Conservation (phyloP, 2,797 vertebrate genomes). For the Champsocephalus esox region DNA sequence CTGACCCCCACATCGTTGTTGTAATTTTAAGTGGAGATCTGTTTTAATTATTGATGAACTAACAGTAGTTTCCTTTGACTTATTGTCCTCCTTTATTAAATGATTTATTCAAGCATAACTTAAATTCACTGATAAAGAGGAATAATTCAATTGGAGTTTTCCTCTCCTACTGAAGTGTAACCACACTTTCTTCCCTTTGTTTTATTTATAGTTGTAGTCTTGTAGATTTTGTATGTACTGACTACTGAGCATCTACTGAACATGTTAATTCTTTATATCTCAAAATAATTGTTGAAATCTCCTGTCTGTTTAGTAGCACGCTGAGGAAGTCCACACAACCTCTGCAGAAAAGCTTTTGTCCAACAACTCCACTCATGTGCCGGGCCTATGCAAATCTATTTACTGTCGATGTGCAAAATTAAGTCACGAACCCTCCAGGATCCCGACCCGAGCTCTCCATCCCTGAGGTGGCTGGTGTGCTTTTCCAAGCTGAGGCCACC, state of each 20-base stretch:
- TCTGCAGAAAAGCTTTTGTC: conserved; percentile 27
- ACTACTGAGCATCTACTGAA: conserved; percentile 1
- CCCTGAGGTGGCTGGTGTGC: conserved; percentile 53
- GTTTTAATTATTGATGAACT: conserved; percentile 55
- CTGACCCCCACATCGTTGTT: conserved; percentile 27
- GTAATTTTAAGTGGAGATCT: conserved; percentile 40
- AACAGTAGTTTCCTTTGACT: conserved; percentile 47
- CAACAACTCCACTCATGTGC: conserved; percentile 31
- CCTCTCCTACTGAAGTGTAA: background rate
- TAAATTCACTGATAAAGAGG: conserved; percentile 48
- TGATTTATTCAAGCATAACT: conserved; percentile 56
- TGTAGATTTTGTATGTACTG: background rate
- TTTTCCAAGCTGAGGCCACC: conserved; percentile 61
- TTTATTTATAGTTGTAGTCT: conserved; percentile 17
- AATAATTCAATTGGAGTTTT: conserved; percentile 53
- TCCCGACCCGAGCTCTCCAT: conserved; percentile 42
- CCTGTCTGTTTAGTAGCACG: background rate
- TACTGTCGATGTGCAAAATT: conserved; percentile 34
- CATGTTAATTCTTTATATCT: background rate
- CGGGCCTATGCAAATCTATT: conserved; percentile 47
- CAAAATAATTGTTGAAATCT: background rate
- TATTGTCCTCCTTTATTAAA: conserved; percentile 44
- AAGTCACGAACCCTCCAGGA: conserved; percentile 52
- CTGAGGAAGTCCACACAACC: background rate
- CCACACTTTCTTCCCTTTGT: conserved; percentile 11